phyloP scores from a whole-genome alignment of 2,888 invertebrate genomes.

The Agonopterix heracliana region DNA sequence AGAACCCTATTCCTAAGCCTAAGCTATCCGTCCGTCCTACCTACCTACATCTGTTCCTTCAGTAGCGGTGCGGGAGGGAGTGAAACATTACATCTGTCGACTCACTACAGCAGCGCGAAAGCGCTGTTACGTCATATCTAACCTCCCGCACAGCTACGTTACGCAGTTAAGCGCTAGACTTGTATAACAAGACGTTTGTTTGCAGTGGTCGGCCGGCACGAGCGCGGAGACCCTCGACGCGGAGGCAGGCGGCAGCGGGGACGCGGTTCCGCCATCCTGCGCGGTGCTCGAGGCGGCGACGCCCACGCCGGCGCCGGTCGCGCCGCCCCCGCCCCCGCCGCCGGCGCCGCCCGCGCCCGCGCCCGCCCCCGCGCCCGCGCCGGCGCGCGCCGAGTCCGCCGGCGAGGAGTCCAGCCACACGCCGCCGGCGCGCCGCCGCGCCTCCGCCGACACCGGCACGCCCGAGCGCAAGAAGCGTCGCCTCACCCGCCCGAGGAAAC shows the following conservation, averaged over 20 bases:
- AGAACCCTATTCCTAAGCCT: too few species aligned
- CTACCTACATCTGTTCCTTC: too few species aligned
- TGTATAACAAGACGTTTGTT: background rate
- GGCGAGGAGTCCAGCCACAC: slow-evolving; percentile 23
- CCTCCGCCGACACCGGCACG: slow-evolving; percentile 51
- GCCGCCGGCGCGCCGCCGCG: slow-evolving; percentile 54
- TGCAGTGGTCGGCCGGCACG: slow-evolving; percentile 52
- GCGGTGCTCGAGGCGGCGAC: slow-evolving; percentile 19
- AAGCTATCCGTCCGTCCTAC: too few species aligned
- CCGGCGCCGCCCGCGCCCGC: slow-evolving; percentile 11
- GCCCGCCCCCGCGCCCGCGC: slow-evolving; percentile 1
- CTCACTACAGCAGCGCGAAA: too few species aligned
- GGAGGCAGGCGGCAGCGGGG: slow-evolving; percentile 27
- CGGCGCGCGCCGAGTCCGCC: slow-evolving; percentile 5
- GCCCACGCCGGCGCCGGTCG: slow-evolving; percentile 16
- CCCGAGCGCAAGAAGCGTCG: slow-evolving; percentile 70
- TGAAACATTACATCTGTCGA: too few species aligned
- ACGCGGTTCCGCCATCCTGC: slow-evolving; percentile 2
- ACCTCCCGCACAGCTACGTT: too few species aligned
- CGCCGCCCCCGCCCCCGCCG: slow-evolving; percentile 12
- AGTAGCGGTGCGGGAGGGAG: too few species aligned
- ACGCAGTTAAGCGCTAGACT: too few species aligned
- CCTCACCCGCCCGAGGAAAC: slow-evolving; percentile 65
- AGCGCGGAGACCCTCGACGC: slow-evolving; percentile 33
- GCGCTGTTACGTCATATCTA: too few species aligned